Evolutionary conservation across 2,888 invertebrate species (phyloP).

Genomic region (Periphyllus acericola): DNA sequence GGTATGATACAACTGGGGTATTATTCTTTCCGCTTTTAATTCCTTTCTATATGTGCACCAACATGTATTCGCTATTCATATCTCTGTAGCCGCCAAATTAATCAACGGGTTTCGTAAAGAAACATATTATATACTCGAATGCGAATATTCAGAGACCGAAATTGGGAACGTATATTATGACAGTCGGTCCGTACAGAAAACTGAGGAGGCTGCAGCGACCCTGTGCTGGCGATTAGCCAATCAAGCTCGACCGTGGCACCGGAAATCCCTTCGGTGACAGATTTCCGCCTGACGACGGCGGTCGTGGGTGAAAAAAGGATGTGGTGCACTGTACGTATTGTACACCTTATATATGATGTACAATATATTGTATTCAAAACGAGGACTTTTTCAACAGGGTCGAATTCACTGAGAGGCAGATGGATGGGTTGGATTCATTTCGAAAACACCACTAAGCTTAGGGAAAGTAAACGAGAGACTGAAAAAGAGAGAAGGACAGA

Average conservation of each 20-base stretch:
- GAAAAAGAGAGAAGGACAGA: neutral
- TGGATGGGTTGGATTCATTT: neutral
- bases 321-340: neutral
- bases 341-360: neutral
- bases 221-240: neutral
- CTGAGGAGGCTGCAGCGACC: no score
- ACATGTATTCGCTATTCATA: neutral
- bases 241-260: neutral
- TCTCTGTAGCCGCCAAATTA: neutral
- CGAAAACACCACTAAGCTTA: neutral
- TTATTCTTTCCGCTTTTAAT: no score
- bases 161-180: neutral
- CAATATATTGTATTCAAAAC: neutral
- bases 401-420: neutral
- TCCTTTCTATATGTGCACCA: neutral
- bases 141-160: neutral
- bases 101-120: neutral
- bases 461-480: neutral
- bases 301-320: neutral
- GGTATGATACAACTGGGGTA: no score
- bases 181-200: neutral
- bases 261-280: conserved; percentile 8
- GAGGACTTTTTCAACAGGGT: neutral
- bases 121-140: neutral
- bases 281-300: neutral